These are phyloP conservation scores for Schizotus pectinicornis DNA, from an alignment of 2,888 invertebrate species.

Conservation along the genomic window DNA sequence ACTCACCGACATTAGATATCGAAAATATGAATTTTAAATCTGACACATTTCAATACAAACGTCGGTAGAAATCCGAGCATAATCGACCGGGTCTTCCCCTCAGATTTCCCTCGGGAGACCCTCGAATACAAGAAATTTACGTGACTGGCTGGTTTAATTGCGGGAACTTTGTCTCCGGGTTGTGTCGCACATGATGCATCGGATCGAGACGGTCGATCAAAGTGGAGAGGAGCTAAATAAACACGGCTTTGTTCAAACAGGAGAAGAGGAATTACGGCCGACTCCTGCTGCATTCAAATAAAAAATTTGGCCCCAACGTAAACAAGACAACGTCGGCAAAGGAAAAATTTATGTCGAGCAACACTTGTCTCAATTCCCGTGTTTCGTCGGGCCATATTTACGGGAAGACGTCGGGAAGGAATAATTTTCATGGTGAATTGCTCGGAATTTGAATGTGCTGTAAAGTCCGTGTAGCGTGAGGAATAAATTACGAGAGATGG, in stretches of 20 bases:
- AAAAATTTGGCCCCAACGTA: too few species aligned
- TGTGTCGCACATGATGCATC: too few species aligned
- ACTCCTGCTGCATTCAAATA: too few species aligned
- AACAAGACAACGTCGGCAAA: too few species aligned
- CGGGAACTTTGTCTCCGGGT: slow-evolving; percentile 8
- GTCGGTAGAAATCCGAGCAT: slow-evolving; percentile 38
- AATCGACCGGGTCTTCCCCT: slow-evolving; percentile 39
- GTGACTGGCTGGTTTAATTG: slow-evolving; percentile 42
- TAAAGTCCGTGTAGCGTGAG: slow-evolving; percentile 28
- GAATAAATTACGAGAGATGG: slow-evolving; percentile 24
- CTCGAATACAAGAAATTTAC: slow-evolving; percentile 41
- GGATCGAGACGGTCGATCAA: too few species aligned
- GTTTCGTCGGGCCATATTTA: slow-evolving; percentile 32
- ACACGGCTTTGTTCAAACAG: too few species aligned
- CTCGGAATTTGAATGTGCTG: slow-evolving; percentile 37
- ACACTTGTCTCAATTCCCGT: slow-evolving; percentile 24
- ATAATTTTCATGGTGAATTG: slow-evolving; percentile 39
- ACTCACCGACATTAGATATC: slow-evolving; percentile 21
- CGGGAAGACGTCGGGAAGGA: slow-evolving; percentile 26
- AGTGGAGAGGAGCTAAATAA: too few species aligned
- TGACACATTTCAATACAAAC: slow-evolving; percentile 39
- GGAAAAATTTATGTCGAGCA: slow-evolving; percentile 4
- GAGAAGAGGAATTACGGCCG: too few species aligned
- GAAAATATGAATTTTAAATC: slow-evolving; percentile 40
- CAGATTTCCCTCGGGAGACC: slow-evolving; percentile 41